Evolutionary conservation across 2,113 vertebrate genomes (phyloP).

Genomic region (Leucopsar rothschildi): DNA sequence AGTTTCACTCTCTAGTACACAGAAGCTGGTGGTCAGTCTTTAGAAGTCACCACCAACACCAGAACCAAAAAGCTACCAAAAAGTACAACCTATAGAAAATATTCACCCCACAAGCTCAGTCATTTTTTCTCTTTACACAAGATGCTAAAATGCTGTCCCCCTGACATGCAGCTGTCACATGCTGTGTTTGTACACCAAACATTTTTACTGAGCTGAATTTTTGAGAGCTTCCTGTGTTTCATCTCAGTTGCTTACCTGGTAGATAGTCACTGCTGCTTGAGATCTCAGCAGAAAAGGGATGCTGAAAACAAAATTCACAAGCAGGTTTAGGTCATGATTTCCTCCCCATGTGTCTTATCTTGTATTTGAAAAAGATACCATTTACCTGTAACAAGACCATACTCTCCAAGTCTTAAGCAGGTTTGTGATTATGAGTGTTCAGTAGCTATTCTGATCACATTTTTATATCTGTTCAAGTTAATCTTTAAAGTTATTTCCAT

Average conservation of each 20-base stretch:
- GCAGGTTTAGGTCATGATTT: neutral
- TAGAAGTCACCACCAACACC: neutral
- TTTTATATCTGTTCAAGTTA: neutral
- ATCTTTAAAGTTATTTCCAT: neutral
- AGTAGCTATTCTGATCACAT: neutral
- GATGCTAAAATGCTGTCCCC: neutral
- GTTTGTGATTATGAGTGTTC: neutral
- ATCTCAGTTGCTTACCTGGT: slow-evolving; percentile 22
- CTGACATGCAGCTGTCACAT: neutral
- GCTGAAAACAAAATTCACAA: slow-evolving; percentile 24
- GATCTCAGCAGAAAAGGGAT: neutral
- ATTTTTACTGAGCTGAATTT: neutral
- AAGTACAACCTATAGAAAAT: neutral
- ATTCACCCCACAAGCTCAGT: neutral
- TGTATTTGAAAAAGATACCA: neutral
- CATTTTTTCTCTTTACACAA: neutral
- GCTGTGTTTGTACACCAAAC: neutral
- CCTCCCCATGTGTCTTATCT: neutral
- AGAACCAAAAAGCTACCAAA: neutral
- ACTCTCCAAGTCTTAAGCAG: neutral
- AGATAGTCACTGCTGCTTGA: neutral
- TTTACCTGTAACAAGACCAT: neutral
- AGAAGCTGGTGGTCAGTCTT: neutral
- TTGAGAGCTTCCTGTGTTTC: neutral
- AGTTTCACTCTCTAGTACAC: neutral